These are phyloP conservation scores for Fabriciana adippe DNA, from an alignment of 2,888 invertebrate species.

Conservation along the genomic window DNA sequence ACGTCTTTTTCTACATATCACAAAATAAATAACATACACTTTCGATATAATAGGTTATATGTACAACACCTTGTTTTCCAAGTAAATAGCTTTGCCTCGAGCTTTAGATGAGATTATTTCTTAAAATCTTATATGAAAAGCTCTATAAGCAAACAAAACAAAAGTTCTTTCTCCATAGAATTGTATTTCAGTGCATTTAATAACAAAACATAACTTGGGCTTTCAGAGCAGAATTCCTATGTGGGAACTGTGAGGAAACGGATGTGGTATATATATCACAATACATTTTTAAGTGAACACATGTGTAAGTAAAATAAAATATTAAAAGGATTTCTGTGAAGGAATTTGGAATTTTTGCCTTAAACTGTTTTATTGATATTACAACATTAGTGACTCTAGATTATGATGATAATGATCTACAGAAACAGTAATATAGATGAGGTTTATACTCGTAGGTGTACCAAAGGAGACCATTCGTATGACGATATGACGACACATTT, in stretches of 20 bases:
- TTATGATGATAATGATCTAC: no score
- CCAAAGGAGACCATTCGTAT: no score
- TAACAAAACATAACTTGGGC: slow-evolving; percentile 31
- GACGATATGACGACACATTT: no score
- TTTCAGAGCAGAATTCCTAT: slow-evolving; percentile 30
- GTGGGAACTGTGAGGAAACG: slow-evolving; percentile 25
- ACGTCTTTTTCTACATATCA: no score
- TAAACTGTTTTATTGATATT: not conserved
- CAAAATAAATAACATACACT: no score
- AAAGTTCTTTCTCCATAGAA: slow-evolving; percentile 23
- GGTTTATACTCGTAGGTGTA: no score
- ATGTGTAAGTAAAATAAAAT: slow-evolving; percentile 15
- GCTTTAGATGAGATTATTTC: slow-evolving; percentile 17
- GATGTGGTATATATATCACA: slow-evolving; percentile 25
- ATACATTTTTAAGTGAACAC: slow-evolving; percentile 33
- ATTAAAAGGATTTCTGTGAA: not conserved
- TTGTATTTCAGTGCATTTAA: slow-evolving; percentile 29
- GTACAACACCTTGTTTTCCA: no score
- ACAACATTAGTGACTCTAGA: no score
- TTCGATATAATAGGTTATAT: no score
- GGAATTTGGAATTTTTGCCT: no score
- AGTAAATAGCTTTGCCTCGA: not conserved
- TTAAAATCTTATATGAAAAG: slow-evolving; percentile 20
- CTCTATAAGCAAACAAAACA: slow-evolving; percentile 23
- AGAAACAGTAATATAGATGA: no score